Percentiles rank a stretch among this genome's conserved stretches.
These are phyloP conservation scores for Drosophila antonietae DNA, from an alignment of 2,888 invertebrate genomes.

Conservation along the genomic window DNA sequence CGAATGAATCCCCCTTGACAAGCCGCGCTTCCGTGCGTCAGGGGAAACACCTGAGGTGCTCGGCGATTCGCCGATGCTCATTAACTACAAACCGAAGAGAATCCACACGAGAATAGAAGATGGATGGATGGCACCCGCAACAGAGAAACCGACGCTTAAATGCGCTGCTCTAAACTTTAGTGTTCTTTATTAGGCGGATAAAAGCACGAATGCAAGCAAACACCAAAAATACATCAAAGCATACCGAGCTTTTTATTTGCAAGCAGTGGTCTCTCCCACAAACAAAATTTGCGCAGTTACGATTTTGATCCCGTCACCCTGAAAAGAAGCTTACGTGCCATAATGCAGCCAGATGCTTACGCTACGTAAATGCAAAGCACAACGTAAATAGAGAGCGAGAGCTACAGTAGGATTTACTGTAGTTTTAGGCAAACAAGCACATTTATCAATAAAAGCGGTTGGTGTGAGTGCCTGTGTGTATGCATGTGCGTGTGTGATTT, in stretches of 20 bases:
- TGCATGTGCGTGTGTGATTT: slow-evolving; percentile 13
- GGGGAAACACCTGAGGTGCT: slow-evolving; percentile 72
- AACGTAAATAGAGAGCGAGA: slow-evolving; percentile 3
- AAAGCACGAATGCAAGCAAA: neutral
- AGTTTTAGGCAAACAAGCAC: slow-evolving; percentile 10
- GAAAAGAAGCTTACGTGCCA: slow-evolving; percentile 3
- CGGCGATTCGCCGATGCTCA: slow-evolving; percentile 59
- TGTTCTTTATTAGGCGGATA: neutral
- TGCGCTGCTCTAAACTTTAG: slow-evolving; percentile 30
- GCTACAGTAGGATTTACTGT: neutral
- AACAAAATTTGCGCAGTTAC: slow-evolving; percentile 3
- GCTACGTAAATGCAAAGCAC: slow-evolving; percentile 13
- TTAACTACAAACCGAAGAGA: slow-evolving; percentile 56
- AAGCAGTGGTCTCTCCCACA: neutral
- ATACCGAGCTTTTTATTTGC: neutral
- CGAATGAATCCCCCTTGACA: slow-evolving; percentile 14
- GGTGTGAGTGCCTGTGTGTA: neutral
- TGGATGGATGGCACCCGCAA: slow-evolving; percentile 12
- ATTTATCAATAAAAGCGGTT: slow-evolving; percentile 16
- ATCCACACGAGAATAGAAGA: slow-evolving; percentile 22
- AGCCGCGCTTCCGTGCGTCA: slow-evolving; percentile 40
- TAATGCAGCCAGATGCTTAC: slow-evolving; percentile 15
- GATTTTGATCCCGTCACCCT: slow-evolving; percentile 17
- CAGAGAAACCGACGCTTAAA: slow-evolving; percentile 21
- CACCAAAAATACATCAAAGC: neutral